Evolutionary conservation across 2,797 vertebrate genomes (phyloP), one percentile per base, ranked within the genome.

Genomic region (Poeciliopsis turneri): DNA sequence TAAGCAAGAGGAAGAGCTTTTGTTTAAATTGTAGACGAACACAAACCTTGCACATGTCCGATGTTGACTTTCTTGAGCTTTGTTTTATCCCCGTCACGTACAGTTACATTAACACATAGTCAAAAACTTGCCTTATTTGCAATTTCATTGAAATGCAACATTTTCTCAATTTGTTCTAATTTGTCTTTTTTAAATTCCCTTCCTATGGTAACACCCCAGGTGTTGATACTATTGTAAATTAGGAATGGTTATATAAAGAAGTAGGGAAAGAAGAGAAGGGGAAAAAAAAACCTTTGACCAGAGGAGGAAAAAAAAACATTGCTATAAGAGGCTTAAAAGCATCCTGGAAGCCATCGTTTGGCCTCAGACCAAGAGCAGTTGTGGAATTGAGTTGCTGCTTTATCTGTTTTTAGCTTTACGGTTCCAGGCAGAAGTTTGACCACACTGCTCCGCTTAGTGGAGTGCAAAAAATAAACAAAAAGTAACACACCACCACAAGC

Each of bases 301-400:
- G 80, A 43, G 78, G 89, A 70, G 80, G 78, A 86, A 82, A 82
- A 82, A 82, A 82, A 89, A 80, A 74, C 82, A 89, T 90, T 88
- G 85, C 87, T 86, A 79, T 95, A 95, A 96, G 95, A 95, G 86
- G 95, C 95, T 96, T 95, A 93, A 90, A 86, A 91, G 82, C 78
- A 87, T 95, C 90, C 86, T 90, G 92, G 93, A 94, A 94, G 89
- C 90, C 84, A 87, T 79, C 84, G 82, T 93, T 94, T 92, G 94
- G 92, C 92, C 90, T 74, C 82, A 89, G 84, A 86, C 87, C 66
- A 78, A 81, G 85, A 78, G 78, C 92, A 90, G 92, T 91, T 85
- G 89, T 92, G 87, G 94, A 93, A 94, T 90, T 92, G 92, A 95
- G 90, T 94, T 93, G 87, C 89, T 92, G 84, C 92, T 92, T 95